A percentile compares a stretch with the other conserved stretches of the same genome.
phyloP scores from a whole-genome alignment of 2,888 invertebrate species.

The Drosophila conformis region DNA sequence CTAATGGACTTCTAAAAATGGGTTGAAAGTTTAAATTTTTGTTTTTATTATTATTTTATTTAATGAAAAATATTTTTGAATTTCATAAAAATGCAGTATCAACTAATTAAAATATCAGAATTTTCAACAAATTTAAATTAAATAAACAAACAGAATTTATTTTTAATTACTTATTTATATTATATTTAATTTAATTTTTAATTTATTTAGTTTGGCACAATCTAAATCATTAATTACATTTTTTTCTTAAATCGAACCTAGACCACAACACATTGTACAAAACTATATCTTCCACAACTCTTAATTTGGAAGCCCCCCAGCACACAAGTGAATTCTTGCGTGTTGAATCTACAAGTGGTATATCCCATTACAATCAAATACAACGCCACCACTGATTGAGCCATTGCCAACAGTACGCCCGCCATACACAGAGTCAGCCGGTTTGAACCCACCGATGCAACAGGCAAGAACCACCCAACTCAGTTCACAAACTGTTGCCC shows the following conservation, averaged over 20 bases:
- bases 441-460: conserved; percentile 49
- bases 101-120: not conserved
- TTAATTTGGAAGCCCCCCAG: conserved; percentile 13
- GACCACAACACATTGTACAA: not conserved
- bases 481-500: conserved; percentile 8
- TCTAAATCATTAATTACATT: not conserved
- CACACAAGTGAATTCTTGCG: conserved; percentile 16
- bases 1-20: not conserved
- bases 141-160: not conserved
- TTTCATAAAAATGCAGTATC: not conserved
- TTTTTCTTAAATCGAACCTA: not conserved
- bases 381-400: conserved; percentile 77
- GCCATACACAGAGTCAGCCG: conserved; percentile 30
- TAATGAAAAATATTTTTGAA: fast-evolving
- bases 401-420: conserved; percentile 53
- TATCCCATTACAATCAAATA: conserved; percentile 76
- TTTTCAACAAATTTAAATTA: not conserved
- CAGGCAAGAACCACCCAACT: conserved; percentile 44
- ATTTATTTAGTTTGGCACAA: not conserved
- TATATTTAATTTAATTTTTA: not conserved
- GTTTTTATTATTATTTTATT: not conserved
- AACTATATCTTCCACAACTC: not conserved
- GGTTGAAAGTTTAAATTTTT: not conserved
- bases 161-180: not conserved
- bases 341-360: conserved; percentile 73